A percentile compares a stretch with the other conserved stretches of the same genome.
These are phyloP conservation scores for Marasmarcha lunaedactyla DNA, from an alignment of 2,888 invertebrate genomes.

Conservation along the genomic window DNA sequence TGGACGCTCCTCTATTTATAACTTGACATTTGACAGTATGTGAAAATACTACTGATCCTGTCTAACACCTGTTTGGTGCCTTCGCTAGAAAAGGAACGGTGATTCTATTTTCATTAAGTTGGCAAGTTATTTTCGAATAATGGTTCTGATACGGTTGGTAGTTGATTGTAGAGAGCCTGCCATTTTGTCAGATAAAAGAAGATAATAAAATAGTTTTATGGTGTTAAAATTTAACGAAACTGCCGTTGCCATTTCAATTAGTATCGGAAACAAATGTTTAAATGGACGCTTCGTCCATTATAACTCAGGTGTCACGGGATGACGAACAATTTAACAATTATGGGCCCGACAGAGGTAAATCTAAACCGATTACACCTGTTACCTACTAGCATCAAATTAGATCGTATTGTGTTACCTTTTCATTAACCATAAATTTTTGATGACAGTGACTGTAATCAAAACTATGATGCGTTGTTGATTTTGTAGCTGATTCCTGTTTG, in stretches of 20 bases:
- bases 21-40: conserved; percentile 14
- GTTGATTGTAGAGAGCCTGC: conserved; percentile 39
- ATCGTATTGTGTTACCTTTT: conserved; percentile 63
- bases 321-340: conserved; percentile 95
- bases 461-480: conserved; percentile 24
- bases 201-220: conserved; percentile 71
- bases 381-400: conserved; percentile 63
- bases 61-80: too few relatives aligned
- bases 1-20: too few relatives aligned
- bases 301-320: conserved; percentile 97
- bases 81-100: too few relatives aligned
- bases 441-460: conserved; percentile 32
- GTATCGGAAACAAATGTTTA: conserved; percentile 69
- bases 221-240: conserved; percentile 64
- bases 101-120: conserved; percentile 38
- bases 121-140: conserved; percentile 29
- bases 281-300: conserved; percentile 99
- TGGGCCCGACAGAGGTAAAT: conserved; percentile 92
- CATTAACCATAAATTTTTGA: conserved; percentile 48
- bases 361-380: conserved; percentile 67
- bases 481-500: conserved; percentile 26
- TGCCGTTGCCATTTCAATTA: conserved; percentile 63
- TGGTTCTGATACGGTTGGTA: conserved; percentile 9
- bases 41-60: conserved; percentile 11
- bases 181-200: conserved; percentile 70